These are phyloP conservation scores for Anthoscopus minutus DNA, from an alignment of 2,113 vertebrate genomes.

Conservation along the genomic window DNA sequence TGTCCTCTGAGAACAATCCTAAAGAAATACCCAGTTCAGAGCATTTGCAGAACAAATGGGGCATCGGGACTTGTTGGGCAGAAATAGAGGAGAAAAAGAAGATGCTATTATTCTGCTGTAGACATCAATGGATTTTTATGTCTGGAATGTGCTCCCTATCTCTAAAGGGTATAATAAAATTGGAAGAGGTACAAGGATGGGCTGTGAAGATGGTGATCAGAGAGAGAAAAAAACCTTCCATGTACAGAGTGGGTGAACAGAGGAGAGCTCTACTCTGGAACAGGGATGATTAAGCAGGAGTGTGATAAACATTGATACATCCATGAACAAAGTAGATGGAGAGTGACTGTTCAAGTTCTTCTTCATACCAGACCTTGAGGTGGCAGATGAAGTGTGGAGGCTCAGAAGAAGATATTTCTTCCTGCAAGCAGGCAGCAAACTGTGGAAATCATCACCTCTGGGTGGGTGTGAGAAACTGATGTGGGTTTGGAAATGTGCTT, in stretches of 20 bases:
- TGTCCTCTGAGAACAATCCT: not conserved
- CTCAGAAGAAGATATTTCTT: not conserved
- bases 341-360: not conserved
- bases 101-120: not conserved
- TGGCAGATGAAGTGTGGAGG: slow-evolving; percentile 22
- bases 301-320: not conserved
- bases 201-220: not conserved
- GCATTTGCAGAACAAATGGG: not conserved
- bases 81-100: not conserved
- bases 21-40: not conserved
- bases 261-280: not conserved
- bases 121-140: not conserved
- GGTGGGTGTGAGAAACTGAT: slow-evolving; percentile 2
- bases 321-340: not conserved
- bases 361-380: not conserved
- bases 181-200: not conserved
- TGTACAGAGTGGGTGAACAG: not conserved
- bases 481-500: slow-evolving; percentile 10
- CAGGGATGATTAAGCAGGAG: not conserved
- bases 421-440: not conserved
- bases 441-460: slow-evolving; percentile 27
- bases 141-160: not conserved
- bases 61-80: not conserved
- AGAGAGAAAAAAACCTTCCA: not conserved
- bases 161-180: not conserved